Conservation (phyloP, 2,888 invertebrate species). For the Brachyptera putata region DNA sequence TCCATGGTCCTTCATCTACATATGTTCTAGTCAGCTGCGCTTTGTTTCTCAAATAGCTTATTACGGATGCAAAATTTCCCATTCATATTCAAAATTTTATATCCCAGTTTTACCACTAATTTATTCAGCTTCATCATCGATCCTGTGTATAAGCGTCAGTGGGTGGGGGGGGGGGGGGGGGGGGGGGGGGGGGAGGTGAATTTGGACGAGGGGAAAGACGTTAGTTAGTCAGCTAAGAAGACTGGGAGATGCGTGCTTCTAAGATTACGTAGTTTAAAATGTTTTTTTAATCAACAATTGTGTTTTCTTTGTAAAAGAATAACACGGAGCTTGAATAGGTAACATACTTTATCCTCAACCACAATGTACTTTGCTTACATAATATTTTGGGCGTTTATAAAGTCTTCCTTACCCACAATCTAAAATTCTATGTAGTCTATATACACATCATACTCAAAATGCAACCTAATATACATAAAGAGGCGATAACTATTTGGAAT, state of each 20-base stretch:
- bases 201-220: slow-evolving; percentile 12
- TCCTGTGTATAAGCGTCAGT: slow-evolving; percentile 21
- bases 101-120: slow-evolving; percentile 69
- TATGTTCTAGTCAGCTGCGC: slow-evolving; percentile 57
- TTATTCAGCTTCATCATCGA: slow-evolving; percentile 55
- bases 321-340: not conserved
- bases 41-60: slow-evolving; percentile 63
- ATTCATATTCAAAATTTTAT: slow-evolving; percentile 90
- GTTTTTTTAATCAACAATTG: slow-evolving; percentile 18
- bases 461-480: too few species aligned
- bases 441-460: too few species aligned
- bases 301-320: not conserved
- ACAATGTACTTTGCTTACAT: too few species aligned
- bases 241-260: slow-evolving; percentile 13
- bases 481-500: too few species aligned
- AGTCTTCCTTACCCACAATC: too few species aligned
- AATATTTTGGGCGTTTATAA: too few species aligned
- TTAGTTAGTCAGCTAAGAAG: slow-evolving; percentile 23
- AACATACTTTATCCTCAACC: not conserved
- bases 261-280: slow-evolving; percentile 19
- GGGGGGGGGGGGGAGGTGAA: not conserved
- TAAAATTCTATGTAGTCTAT: too few species aligned
- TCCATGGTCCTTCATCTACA: slow-evolving; percentile 53
- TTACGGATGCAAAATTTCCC: slow-evolving; percentile 82
- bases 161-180: slow-evolving; percentile 10